Percentiles rank a stretch among this genome's conserved stretches.
phyloP scores from a whole-genome alignment of 1,140 invertebrate species.

The Ceratoteleas bidentatus region DNA sequence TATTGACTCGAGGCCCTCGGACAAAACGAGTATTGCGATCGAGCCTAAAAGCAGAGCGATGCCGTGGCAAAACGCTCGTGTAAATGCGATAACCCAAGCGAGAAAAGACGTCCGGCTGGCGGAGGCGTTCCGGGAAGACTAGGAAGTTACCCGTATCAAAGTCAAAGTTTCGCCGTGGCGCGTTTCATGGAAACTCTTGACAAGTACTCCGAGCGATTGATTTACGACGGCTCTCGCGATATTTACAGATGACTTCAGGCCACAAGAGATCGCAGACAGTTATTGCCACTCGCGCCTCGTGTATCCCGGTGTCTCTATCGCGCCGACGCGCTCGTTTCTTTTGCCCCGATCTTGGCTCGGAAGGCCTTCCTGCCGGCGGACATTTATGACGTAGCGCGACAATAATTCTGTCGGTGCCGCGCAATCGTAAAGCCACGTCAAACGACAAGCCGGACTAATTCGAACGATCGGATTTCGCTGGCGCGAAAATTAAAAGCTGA shows the following conservation, averaged over 20 bases:
- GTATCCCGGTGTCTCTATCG: slow-evolving; percentile 53
- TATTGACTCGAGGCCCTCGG: neutral
- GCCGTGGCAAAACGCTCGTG: slow-evolving; percentile 46
- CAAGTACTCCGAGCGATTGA: slow-evolving; percentile 73
- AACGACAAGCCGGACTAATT: slow-evolving; percentile 70
- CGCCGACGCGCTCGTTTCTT: slow-evolving; percentile 22
- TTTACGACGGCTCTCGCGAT: slow-evolving; percentile 74
- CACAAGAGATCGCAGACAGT: slow-evolving; percentile 62
- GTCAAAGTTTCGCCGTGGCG: slow-evolving; percentile 65
- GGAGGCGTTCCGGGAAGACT: slow-evolving; percentile 58
- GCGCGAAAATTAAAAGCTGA: too few species aligned
- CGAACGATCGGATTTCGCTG: slow-evolving; percentile 21
- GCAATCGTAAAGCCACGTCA: slow-evolving; percentile 72
- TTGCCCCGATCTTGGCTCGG: slow-evolving; percentile 25
- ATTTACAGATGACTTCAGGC: slow-evolving; percentile 74
- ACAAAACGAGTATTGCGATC: slow-evolving; percentile 9
- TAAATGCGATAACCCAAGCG: slow-evolving; percentile 65
- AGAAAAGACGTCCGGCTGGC: slow-evolving; percentile 62
- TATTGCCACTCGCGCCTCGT: slow-evolving; percentile 59
- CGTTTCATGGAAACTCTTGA: slow-evolving; percentile 70
- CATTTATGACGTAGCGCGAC: slow-evolving; percentile 76
- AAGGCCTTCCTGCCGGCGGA: slow-evolving; percentile 49
- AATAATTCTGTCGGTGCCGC: slow-evolving; percentile 77
- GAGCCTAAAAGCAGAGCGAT: slow-evolving; percentile 36
- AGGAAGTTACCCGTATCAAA: slow-evolving; percentile 70